phyloP scores from a whole-genome alignment of 2,797 vertebrate genomes.

The Halcyon smyrnensis region DNA sequence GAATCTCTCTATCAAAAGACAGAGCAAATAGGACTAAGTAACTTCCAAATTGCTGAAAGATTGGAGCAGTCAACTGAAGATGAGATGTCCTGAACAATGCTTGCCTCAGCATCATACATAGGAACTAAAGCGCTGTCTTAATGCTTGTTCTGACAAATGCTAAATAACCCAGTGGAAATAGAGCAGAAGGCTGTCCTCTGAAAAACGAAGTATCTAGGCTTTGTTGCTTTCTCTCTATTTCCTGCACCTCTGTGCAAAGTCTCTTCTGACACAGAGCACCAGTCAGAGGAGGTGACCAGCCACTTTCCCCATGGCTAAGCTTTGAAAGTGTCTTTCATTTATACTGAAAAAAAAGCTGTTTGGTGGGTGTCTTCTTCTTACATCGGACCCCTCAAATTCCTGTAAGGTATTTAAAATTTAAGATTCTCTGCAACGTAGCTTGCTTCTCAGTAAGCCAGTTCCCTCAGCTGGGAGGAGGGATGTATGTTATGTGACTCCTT shows the following conservation, averaged over 20 bases:
- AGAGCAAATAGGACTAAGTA: not conserved
- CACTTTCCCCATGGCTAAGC: not conserved
- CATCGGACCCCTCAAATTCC: not conserved
- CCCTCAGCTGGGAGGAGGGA: not conserved
- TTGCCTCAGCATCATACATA: not conserved
- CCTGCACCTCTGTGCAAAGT: not conserved
- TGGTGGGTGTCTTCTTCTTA: not conserved
- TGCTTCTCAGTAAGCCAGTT: not conserved
- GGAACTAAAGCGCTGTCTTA: not conserved
- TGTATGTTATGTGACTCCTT: not conserved
- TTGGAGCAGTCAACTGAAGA: not conserved
- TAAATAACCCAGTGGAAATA: not conserved
- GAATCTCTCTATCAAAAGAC: not conserved
- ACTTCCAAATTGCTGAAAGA: not conserved
- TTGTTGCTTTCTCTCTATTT: not conserved
- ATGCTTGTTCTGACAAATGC: not conserved
- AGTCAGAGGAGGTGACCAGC: not conserved
- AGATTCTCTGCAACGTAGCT: not conserved
- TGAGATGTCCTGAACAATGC: not conserved
- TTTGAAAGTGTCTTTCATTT: not conserved
- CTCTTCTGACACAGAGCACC: not conserved
- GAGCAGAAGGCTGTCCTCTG: not conserved
- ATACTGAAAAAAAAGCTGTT: not conserved
- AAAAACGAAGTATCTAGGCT: not conserved
- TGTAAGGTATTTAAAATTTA: not conserved